Evolutionary conservation across 2,888 invertebrate species (phyloP).

Genomic region (Pogonocherus hispidulus): DNA sequence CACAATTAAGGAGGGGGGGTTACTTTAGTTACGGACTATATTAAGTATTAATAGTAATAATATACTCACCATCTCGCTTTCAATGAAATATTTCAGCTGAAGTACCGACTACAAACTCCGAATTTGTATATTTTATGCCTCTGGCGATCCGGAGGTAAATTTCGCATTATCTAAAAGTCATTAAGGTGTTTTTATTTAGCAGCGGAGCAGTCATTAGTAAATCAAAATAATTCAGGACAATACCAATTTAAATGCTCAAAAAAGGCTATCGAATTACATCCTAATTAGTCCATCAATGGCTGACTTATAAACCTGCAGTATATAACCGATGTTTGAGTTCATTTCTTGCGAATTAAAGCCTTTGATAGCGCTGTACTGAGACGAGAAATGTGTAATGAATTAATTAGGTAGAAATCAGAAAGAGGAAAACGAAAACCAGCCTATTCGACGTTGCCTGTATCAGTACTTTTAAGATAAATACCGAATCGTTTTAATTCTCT

Average conservation of each 20-base stretch:
- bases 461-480: too few relatives aligned
- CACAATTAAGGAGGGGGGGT: too few relatives aligned
- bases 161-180: background rate
- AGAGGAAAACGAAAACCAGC: too few relatives aligned
- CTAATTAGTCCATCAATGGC: slow-evolving; percentile 3
- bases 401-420: too few relatives aligned
- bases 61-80: too few relatives aligned
- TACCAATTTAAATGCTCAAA: background rate
- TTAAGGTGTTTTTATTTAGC: slow-evolving; percentile 16
- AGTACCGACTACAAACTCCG: background rate
- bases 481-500: too few relatives aligned
- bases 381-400: too few relatives aligned
- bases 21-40: too few relatives aligned
- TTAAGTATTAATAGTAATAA: too few relatives aligned
- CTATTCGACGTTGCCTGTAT: too few relatives aligned
- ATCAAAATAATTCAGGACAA: slow-evolving; percentile 7
- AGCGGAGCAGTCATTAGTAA: slow-evolving; percentile 20
- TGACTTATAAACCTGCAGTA: background rate
- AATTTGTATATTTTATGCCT: background rate
- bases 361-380: background rate
- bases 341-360: background rate
- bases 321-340: background rate
- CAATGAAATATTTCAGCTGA: too few relatives aligned
- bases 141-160: background rate
- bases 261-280: background rate